Evolutionary conservation across 2,113 vertebrate species (phyloP), one percentile per base, ranked within the genome.

Genomic region (Equus przewalskii): DNA sequence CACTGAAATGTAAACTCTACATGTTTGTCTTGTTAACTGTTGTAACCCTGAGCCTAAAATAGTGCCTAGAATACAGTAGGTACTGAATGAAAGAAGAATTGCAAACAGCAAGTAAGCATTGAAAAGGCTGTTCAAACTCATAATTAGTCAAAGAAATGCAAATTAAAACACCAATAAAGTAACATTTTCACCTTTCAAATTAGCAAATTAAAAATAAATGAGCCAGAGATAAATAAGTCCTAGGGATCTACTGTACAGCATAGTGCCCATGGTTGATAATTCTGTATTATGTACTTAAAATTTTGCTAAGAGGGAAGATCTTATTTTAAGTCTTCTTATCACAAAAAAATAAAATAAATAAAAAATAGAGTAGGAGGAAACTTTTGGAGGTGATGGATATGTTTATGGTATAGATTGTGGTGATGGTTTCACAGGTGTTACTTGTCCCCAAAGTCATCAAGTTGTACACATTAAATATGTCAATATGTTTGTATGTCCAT

Each of bases 131-230:
- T 60, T 72, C 69, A 86, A 44, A 64, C 36, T 86, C 44, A 58
- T 65, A 91, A 28, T 80, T 73, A 80, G n/a, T 84, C 41, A 75
- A 73, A 87, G 12, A 82, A 89, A 76, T 92, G 36, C 58, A 94
- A 97, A 51, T 51, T 94, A 70, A 62, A 94, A 64, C 14, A 19
- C 58, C 51, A 78, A 41, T 90, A 64, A 87, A 86, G 22, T 41
- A 36, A 22, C 49, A n/a, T 78, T 91, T 91, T 96, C n/a, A 69
- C 49, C 73, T 86, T 89, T 75, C 51, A 51, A 51, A 44, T 46
- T 67, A 86, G 36, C 80, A 89, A 89, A 51, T 89, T 60, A 86
- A 51, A 51, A 51, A 65, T 19, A 22, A 62, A 21, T 49, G 22
- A 96, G 49, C 62, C 76, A 75, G 67, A 82, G 56, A 26, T 44